Evolutionary conservation across 2,888 invertebrate species (phyloP).

Genomic region (Blastobasis lacticolella): DNA sequence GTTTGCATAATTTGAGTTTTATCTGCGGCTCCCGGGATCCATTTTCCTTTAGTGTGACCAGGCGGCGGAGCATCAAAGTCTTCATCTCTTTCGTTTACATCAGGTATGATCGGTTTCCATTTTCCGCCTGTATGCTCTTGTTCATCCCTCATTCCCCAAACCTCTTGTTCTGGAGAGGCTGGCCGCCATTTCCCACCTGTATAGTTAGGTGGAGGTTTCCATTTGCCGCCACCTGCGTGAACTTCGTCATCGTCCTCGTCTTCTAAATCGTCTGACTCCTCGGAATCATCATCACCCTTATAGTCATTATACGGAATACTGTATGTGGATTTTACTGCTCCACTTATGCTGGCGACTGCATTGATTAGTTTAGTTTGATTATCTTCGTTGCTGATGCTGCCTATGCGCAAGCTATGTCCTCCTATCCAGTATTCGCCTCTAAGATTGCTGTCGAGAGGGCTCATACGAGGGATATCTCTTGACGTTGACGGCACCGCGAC

Average conservation of each 20-base stretch:
- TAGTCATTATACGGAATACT: slow-evolving; percentile 55
- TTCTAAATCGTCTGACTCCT: slow-evolving; percentile 74
- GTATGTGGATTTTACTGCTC: slow-evolving; percentile 56
- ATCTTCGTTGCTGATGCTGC: slow-evolving; percentile 68
- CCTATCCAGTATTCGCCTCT: slow-evolving; percentile 77
- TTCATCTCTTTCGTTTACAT: slow-evolving; percentile 56
- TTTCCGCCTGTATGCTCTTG: slow-evolving; percentile 76
- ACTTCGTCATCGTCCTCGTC: slow-evolving; percentile 72
- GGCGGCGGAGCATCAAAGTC: slow-evolving; percentile 77
- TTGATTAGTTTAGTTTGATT: slow-evolving; percentile 77
- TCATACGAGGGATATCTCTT: slow-evolving; percentile 48
- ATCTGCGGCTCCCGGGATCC: slow-evolving; percentile 80
- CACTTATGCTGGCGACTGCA: slow-evolving; percentile 77
- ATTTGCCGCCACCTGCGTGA: slow-evolving; percentile 78
- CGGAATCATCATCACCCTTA: slow-evolving; percentile 63
- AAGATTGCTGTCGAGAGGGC: slow-evolving; percentile 54
- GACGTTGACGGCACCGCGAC: slow-evolving; percentile 46
- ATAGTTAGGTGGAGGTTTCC: slow-evolving; percentile 78
- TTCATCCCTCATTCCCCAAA: slow-evolving; percentile 70
- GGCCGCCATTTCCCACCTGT: slow-evolving; percentile 67
- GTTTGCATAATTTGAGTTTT: slow-evolving; percentile 71
- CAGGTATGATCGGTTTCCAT: slow-evolving; percentile 72
- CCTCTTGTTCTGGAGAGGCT: slow-evolving; percentile 63
- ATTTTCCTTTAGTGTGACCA: slow-evolving; percentile 85
- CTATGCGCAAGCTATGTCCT: slow-evolving; percentile 71